A percentile compares a stretch with the other conserved stretches of the same genome.
These are phyloP conservation scores for Leucoptera coffeella DNA, from an alignment of 2,888 invertebrate genomes.

Conservation along the genomic window DNA sequence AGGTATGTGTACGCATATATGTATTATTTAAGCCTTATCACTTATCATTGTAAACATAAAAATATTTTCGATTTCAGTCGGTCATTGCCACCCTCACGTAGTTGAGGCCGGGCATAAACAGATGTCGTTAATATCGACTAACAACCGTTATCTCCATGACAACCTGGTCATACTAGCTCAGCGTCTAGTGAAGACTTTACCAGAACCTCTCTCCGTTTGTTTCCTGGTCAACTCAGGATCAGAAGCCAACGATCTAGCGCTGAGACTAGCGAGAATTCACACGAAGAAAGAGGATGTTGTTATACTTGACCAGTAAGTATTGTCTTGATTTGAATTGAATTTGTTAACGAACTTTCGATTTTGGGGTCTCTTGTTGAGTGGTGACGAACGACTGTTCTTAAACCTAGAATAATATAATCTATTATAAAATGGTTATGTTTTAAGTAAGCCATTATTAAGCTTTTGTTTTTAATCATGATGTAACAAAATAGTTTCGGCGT, in stretches of 20 bases:
- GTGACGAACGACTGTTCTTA: no score
- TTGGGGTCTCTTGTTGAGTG: no score
- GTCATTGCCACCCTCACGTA: constrained; percentile 94
- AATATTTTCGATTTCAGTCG: constrained; percentile 59
- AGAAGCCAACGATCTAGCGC: constrained; percentile 96
- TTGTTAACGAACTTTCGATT: no score
- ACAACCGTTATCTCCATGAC: constrained; percentile 94
- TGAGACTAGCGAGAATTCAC: constrained; percentile 83
- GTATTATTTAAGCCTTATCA: no score
- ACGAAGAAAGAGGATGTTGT: constrained; percentile 87
- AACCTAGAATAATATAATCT: no score
- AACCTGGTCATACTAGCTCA: constrained; percentile 89
- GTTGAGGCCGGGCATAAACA: constrained; percentile 87
- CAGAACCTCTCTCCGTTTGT: constrained; percentile 81
- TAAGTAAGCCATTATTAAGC: no score
- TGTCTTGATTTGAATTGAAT: no score
- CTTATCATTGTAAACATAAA: no score
- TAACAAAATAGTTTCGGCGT: no score
- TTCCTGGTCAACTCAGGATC: constrained; percentile 98
- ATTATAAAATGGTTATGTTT: no score
- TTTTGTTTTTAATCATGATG: no score
- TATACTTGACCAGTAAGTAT: constrained; percentile 92
- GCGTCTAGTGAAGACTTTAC: constrained; percentile 75
- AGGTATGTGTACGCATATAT: no score
- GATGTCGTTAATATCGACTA: constrained; percentile 88